Evolutionary conservation across 1,140 invertebrate genomes (phyloP).

Genomic region (Physella acuta): DNA sequence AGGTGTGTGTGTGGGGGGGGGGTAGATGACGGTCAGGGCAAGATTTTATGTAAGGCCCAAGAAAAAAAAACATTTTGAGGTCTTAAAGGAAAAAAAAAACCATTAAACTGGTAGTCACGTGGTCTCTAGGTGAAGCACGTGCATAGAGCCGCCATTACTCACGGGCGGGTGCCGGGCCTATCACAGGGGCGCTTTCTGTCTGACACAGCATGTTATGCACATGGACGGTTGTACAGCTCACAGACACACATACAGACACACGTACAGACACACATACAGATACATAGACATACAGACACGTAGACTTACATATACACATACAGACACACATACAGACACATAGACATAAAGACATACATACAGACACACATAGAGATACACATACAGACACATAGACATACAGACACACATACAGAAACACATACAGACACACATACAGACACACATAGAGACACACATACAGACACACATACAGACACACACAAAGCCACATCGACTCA

Average conservation of each 20-base stretch:
- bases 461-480: not conserved
- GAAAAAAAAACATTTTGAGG: too few relatives aligned
- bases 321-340: not conserved
- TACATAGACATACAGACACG: slow-evolving; percentile 1
- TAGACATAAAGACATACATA: not conserved
- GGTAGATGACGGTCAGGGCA: too few relatives aligned
- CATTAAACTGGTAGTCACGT: too few relatives aligned
- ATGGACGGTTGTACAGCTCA: too few relatives aligned
- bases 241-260: not conserved
- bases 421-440: slow-evolving; percentile 6
- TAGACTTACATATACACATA: slow-evolving; percentile 2
- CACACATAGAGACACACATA: not conserved
- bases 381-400: not conserved
- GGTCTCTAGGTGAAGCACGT: too few relatives aligned
- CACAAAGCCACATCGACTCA: not conserved
- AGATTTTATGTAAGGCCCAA: too few relatives aligned
- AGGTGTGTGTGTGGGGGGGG: too few relatives aligned
- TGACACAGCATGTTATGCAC: too few relatives aligned
- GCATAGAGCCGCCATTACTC: too few relatives aligned
- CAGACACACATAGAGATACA: slow-evolving; percentile 11
- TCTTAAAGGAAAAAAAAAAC: too few relatives aligned
- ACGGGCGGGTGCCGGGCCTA: too few relatives aligned
- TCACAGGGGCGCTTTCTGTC: too few relatives aligned
- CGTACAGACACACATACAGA: not conserved
- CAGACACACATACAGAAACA: not conserved